Evolutionary conservation across 2,888 invertebrate species (phyloP).

Genomic region (Amiota mariae): DNA sequence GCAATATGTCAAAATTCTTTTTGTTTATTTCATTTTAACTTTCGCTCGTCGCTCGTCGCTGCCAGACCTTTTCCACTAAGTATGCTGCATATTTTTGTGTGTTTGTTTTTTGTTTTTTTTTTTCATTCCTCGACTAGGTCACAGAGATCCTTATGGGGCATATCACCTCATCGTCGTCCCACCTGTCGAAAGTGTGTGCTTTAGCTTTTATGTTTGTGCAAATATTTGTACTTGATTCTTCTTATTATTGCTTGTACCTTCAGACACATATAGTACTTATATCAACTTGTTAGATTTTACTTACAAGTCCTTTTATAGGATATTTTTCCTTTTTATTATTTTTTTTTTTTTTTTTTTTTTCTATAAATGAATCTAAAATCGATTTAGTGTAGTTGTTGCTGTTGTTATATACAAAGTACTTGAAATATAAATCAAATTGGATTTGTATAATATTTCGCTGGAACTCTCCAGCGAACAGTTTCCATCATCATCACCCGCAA

Average conservation of each 20-base stretch:
- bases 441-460: background rate
- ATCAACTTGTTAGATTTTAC: background rate
- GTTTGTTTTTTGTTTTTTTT: background rate
- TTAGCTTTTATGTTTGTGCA: conserved; percentile 17
- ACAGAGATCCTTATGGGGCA: no score
- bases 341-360: background rate
- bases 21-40: background rate
- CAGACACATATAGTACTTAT: no score
- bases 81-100: conserved; percentile 6
- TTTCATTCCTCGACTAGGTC: no score
- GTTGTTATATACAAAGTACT: background rate
- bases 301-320: no score
- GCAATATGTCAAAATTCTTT: conserved; percentile 14
- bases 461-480: no score
- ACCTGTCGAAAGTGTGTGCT: background rate
- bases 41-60: no score
- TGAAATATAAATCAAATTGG: background rate
- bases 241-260: conserved; percentile 4
- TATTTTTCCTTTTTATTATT: background rate
- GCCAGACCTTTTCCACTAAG: background rate
- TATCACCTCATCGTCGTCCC: background rate
- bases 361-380: background rate
- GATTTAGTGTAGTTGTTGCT: conserved; percentile 14
- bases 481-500: background rate
- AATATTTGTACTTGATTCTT: conserved; percentile 19